Evolutionary conservation across 2,888 invertebrate species (phyloP).

Genomic region (Acanthosoma haemorrhoidale): DNA sequence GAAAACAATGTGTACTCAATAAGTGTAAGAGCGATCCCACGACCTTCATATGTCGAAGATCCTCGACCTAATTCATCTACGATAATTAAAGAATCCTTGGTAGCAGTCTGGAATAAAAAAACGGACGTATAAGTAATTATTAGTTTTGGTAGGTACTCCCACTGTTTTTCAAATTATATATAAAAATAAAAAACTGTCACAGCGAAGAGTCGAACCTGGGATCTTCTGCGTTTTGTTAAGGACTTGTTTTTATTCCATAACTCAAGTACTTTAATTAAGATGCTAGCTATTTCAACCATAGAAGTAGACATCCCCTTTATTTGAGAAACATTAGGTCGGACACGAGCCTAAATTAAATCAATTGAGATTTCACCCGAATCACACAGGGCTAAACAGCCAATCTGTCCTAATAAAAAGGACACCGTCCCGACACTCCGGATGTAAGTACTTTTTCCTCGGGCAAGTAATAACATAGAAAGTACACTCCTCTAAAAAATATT

Average conservation of each 20-base stretch:
- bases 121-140: background rate
- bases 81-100: slow-evolving; percentile 83
- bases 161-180: too few species aligned
- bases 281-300: slow-evolving; percentile 96
- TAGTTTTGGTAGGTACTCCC: background rate
- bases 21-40: slow-evolving; percentile 96
- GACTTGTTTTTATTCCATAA: too few species aligned
- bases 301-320: slow-evolving; percentile 92
- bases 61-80: slow-evolving; percentile 95
- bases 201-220: too few species aligned
- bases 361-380: slow-evolving; percentile 70
- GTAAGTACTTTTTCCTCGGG: too few species aligned
- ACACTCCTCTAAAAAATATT: slow-evolving; percentile 45
- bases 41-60: slow-evolving; percentile 88
- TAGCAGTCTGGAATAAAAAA: slow-evolving; percentile 65
- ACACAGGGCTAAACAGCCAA: slow-evolving; percentile 88
- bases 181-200: too few species aligned
- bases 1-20: slow-evolving; percentile 69
- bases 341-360: slow-evolving; percentile 79
- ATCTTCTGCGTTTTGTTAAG: too few species aligned
- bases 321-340: slow-evolving; percentile 91
- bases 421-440: slow-evolving; percentile 79
- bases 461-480: too few species aligned
- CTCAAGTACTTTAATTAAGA: slow-evolving; percentile 74
- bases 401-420: slow-evolving; percentile 85